Base-by-base conservation (phyloP, 1,140 invertebrate species). In the Melanaphis sacchari region DNA sequence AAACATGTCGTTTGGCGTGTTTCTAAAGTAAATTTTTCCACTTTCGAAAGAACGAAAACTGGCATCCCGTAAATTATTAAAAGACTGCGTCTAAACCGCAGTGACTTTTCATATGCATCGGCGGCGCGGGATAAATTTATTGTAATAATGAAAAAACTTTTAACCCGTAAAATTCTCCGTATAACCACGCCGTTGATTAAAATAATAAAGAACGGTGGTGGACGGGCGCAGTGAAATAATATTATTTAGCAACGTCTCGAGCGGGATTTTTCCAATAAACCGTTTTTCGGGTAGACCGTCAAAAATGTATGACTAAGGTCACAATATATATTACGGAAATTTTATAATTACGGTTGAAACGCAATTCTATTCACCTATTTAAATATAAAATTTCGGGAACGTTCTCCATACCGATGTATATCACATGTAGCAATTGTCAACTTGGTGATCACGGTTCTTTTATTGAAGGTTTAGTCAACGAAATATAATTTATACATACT, bases 61-160 rank as follows among this genome's bases (percentile, higher is more conserved):
- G 11, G 40, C 41, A 88, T 4, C 31, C 4, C 5, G 46, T 22
- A 88, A 88, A 38, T 88, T 88, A 88, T 88, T n/a, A n/a, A n/a
- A n/a, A n/a, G n/a, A n/a, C 49, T 11, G 49, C 46, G 88, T 54
- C 36, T 40, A 18, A 59, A 59, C 88, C 52, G 26, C 49, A 54
- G 88, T 31, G 88, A 90, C 36, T 90, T 90, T 90, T 59, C 88
- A 49, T 36, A 52, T 38, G 38, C 36, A 41, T 36, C 38, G 88
- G 87, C n/a, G 87, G 36, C 49, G 88, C n/a, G 18, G 46, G 1
- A 90, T 26, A 90, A 54, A 49, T 36, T 49, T 84, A 46, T 90
- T 54, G 88, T n/a, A 59, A 90, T 90, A 90, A 90, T 90, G 88
- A 90, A 90, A 90, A 90, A 90, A 90, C 88, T 90, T 90, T 90